Evolutionary conservation across 1,140 invertebrate species (phyloP), one percentile per base, ranked within the genome.

Genomic region (Fopius arisanus): DNA sequence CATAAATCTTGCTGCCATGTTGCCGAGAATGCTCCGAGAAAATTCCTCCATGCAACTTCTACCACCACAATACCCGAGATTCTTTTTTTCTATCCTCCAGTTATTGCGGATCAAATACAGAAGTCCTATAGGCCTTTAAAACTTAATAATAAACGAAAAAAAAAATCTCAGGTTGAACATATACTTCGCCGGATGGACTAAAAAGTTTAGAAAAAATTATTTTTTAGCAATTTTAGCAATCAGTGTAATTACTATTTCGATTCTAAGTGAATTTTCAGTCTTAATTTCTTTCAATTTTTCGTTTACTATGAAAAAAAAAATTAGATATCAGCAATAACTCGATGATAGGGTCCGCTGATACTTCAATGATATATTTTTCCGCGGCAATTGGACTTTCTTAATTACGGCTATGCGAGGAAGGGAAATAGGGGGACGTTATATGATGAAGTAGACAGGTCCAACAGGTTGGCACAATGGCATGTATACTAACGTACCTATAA

Each of bases 401-500:
- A 48, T 48, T 48, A 48, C 43, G 14, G 7, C 5, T n/a, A 48
- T 37, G 16, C 43, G 37, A 23, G 23, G 14, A 23, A 14, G 48
- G 31, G 37, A 65, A 59, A 48, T 54, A 10, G 28, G 41, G 21
- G 40, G 54, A 65, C 7, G 33, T 37, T 43, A 37, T 29, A 71
- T 48, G 51, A 68, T 41, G 37, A 16, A 72, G 66, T 37, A 40
- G 37, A 72, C 31, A 59, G 43, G 63, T 66, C 65, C 70, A 72
- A 72, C 70, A 72, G 70, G 70, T 72, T 72, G 70, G 70, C 70
- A 72, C 62, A 72, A 72, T 40, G 54, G 59, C 70, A 62, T 37
- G 59, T 72, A 72, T 37, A 37, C 70, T 72, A 72, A 72, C 70
- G 70, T 65, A 63, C 70, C 65, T 72, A 28, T 54, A 31, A 54